Evolutionary conservation across 2,797 vertebrate genomes (phyloP), one percentile per base, ranked within the genome.

Genomic region (Podargus strigoides): DNA sequence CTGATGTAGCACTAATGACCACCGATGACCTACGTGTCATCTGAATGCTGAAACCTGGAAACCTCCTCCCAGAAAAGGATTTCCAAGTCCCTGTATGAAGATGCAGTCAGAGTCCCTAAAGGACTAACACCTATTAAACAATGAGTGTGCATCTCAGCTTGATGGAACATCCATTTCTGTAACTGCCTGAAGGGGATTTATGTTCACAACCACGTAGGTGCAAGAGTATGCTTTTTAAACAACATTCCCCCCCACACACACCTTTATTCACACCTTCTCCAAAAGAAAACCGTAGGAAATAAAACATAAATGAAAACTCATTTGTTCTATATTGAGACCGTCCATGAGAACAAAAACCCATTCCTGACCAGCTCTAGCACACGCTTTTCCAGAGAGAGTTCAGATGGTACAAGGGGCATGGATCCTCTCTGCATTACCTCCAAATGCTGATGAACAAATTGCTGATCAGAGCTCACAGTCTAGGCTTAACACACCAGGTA

Each of bases 301-400:
- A 56, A 83, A 89, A 80, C 3, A 12, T 22, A 74, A 63, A 44
- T 20, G 11, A 37, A 79, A 87, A 58, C 19, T 22, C 1, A 2
- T 60, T 36, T 83, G 44, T 49, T 36, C 42, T 47, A 24, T 17
- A 56, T 0, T 55, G 68, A 83, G 34, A 34, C 14, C 37, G 12
- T 14, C 41, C 4, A 9, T 7, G 23, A 69, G 46, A 67, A 46
- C 18, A 69, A 86, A 89, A 74, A 1, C 1, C 5, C 50, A 14
- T 11, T 56, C 42, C 16, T 59, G 42, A 66, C 12, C 42, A 76
- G n/a, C 22, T 67, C 22, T 3, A 59, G 55, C 39, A 86, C 87
- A 74, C 0, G 0, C 11, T 70, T 52, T 41, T 30, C 30, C 60
- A 17, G 52, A 44, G 6, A 23, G 14, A 37, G 34, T 30, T 69